phyloP scores from a whole-genome alignment of 2,113 vertebrate species.

The Rynchops niger region DNA sequence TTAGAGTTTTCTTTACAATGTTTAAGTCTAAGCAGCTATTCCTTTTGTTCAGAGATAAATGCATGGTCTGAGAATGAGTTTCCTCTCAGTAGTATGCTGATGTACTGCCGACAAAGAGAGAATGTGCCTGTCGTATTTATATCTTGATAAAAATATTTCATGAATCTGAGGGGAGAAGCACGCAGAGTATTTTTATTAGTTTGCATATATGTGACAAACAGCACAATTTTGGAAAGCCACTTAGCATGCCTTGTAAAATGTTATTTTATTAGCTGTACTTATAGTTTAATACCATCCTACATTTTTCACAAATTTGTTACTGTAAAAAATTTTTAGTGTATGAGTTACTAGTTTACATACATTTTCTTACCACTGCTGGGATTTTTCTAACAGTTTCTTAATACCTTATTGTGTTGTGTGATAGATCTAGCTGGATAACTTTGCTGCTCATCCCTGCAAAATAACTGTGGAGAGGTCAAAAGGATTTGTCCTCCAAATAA shows the following conservation, averaged over 20 bases:
- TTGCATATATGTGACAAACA: neutral
- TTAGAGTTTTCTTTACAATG: neutral
- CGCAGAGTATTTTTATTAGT: neutral
- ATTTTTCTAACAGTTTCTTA: neutral
- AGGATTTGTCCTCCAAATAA: neutral
- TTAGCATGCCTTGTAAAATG: constrained; percentile 2
- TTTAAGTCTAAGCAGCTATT: neutral
- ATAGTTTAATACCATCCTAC: neutral
- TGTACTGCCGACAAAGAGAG: neutral
- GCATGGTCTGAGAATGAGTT: neutral
- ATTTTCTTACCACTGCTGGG: neutral
- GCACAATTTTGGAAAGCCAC: neutral
- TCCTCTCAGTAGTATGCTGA: neutral
- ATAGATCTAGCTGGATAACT: neutral
- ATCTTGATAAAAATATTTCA: neutral
- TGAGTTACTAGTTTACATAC: neutral
- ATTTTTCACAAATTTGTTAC: neutral
- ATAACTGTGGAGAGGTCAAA: neutral
- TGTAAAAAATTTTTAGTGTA: neutral
- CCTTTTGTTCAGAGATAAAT: neutral
- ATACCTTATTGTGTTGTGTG: neutral
- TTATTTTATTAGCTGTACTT: neutral
- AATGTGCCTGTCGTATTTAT: neutral
- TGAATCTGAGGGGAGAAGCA: neutral
- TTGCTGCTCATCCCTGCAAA: neutral